These are phyloP conservation scores for Gadus macrocephalus DNA, from an alignment of 2,113 vertebrate species.

Conservation along the genomic window DNA sequence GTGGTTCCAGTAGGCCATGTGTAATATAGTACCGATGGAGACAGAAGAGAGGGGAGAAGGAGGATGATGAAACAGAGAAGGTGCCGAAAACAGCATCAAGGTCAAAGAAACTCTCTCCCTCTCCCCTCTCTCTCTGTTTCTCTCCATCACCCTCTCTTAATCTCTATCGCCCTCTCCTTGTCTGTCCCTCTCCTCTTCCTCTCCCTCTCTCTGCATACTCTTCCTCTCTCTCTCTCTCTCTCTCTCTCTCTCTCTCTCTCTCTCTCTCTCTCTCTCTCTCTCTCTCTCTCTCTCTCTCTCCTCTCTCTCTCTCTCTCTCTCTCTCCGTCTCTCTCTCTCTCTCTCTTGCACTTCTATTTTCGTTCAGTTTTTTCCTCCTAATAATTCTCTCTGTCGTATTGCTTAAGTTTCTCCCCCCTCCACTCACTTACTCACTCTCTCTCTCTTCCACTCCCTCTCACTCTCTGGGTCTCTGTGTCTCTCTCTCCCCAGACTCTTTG, in stretches of 20 bases:
- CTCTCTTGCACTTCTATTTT: not conserved
- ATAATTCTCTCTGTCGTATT: not conserved
- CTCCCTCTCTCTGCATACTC: not conserved
- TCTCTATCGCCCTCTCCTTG: not conserved
- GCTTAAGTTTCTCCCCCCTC: not conserved
- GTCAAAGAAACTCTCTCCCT: constrained; percentile 1
- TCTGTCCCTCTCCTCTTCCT: not conserved
- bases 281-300: not conserved
- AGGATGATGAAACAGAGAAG: constrained; percentile 7
- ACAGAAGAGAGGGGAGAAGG: constrained; percentile 28
- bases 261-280: not conserved
- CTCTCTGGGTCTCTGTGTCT: not conserved
- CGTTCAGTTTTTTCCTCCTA: not conserved
- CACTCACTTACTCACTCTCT: not conserved
- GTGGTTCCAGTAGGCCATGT: constrained; percentile 37
- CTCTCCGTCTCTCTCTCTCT: not conserved
- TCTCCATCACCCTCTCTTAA: constrained; percentile 9
- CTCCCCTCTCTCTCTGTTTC: constrained; percentile 15
- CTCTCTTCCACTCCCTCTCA: not conserved
- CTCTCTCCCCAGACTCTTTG: not conserved
- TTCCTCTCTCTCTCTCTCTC: not conserved
- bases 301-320: not conserved
- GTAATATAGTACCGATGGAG: constrained; percentile 57
- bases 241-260: not conserved
- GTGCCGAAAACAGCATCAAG: not conserved